Conservation (phyloP, 2,113 vertebrate species). For the Globicephala melas region DNA sequence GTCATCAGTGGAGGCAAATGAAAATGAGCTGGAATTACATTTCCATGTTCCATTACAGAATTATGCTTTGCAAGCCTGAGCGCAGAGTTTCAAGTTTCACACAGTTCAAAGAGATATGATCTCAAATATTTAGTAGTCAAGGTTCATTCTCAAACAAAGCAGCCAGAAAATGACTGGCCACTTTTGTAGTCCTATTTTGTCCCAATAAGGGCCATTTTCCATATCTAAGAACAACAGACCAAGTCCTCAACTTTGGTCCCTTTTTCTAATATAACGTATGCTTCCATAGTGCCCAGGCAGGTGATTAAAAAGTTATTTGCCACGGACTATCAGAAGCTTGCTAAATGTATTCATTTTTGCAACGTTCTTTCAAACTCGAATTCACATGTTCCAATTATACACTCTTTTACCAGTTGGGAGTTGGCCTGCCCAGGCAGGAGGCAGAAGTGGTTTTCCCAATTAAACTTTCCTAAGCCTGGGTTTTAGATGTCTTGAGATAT, state of each 20-base stretch:
- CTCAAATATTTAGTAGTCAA: not conserved
- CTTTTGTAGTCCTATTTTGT: conserved; percentile 64
- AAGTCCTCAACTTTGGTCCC: not conserved
- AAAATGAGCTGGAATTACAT: not conserved
- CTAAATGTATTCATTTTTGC: not conserved
- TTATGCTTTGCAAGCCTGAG: not conserved
- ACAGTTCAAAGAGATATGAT: conserved; percentile 45
- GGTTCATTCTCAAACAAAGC: conserved; percentile 58
- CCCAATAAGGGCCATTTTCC: conserved; percentile 74
- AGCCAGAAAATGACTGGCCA: conserved; percentile 42
- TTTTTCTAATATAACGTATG: not conserved
- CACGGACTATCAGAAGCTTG: not conserved
- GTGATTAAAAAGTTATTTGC: conserved; percentile 30
- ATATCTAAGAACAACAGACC: not conserved
- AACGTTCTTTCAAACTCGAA: conserved; percentile 33
- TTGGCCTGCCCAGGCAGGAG: not conserved
- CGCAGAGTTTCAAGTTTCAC: conserved; percentile 71
- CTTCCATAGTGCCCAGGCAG: conserved; percentile 24
- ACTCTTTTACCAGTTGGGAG: not conserved
- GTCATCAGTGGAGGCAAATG: not conserved
- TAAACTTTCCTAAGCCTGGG: conserved; percentile 25
- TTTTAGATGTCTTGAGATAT: conserved; percentile 52
- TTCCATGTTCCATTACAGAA: not conserved
- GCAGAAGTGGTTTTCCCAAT: conserved; percentile 38
- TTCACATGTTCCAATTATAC: conserved; percentile 3